Conservation (phyloP, 2,797 vertebrate genomes). For the Glossophaga mutica region DNA sequence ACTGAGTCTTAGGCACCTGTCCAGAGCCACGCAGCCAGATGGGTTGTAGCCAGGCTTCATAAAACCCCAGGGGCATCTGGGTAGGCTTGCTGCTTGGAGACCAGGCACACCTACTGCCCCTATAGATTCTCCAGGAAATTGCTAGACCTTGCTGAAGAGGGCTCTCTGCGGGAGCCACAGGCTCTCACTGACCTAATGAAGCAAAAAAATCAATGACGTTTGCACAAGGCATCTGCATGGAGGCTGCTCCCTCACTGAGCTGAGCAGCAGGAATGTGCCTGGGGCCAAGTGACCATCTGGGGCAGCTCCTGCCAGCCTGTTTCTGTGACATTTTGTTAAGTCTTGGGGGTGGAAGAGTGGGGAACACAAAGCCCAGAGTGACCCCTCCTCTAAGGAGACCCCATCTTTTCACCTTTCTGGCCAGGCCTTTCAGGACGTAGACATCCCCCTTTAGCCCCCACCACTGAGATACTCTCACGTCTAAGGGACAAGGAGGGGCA, state of each 20-base stretch:
- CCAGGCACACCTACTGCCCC: neutral
- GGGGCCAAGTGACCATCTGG: neutral
- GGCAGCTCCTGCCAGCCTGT: neutral
- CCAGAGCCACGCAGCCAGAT: neutral
- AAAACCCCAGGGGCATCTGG: neutral
- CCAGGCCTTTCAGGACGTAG: neutral
- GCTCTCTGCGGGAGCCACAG: neutral
- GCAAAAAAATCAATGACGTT: slow-evolving; percentile 53
- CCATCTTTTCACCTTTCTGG: neutral
- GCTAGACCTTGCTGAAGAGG: slow-evolving; percentile 35
- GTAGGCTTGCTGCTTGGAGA: neutral
- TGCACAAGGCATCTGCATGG: neutral
- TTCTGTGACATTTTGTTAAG: neutral
- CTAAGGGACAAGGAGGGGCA: neutral
- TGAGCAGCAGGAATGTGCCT: slow-evolving; percentile 4
- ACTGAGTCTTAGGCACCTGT: neutral
- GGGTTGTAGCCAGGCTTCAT: neutral
- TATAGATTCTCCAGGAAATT: neutral
- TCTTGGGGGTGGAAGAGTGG: neutral
- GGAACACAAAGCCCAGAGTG: neutral
- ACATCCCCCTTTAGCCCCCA: too few species aligned
- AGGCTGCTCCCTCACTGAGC: neutral
- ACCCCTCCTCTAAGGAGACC: neutral
- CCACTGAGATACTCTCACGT: neutral
- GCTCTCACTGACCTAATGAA: slow-evolving; percentile 39